These are phyloP conservation scores for Tiliqua scincoides DNA, from an alignment of 2,113 vertebrate genomes.

Conservation along the genomic window DNA sequence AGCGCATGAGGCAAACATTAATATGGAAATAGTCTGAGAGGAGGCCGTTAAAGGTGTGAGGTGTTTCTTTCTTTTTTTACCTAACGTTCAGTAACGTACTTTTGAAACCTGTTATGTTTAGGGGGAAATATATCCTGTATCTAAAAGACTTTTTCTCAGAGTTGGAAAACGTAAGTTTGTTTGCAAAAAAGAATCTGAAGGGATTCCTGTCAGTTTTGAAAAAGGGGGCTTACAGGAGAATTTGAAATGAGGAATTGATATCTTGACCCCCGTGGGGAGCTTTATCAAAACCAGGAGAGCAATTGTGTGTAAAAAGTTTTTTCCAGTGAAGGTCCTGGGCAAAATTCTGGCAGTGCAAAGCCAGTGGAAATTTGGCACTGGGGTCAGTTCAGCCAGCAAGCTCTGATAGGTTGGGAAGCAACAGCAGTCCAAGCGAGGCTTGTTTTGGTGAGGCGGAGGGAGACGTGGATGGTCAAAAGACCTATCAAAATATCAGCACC, in stretches of 20 bases:
- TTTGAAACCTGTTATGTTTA: conserved; percentile 10
- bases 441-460: conserved; percentile 22
- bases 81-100: not conserved
- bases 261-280: not conserved
- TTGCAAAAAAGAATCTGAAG: not conserved
- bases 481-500: not conserved
- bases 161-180: not conserved
- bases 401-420: conserved; percentile 16
- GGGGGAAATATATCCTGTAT: not conserved
- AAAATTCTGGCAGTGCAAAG: conserved; percentile 18
- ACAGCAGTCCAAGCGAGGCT: not conserved
- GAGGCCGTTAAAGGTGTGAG: not conserved
- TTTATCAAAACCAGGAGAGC: conserved; percentile 4
- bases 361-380: conserved; percentile 31
- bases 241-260: not conserved
- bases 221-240: not conserved
- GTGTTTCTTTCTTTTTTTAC: not conserved
- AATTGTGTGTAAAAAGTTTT: conserved; percentile 3
- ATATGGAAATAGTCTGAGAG: not conserved
- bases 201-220: not conserved
- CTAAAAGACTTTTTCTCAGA: not conserved
- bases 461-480: not conserved
- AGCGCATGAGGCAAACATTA: conserved; percentile 6
- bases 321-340: conserved; percentile 8
- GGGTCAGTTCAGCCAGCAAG: not conserved